Evolutionary conservation across 2,797 vertebrate species (phyloP), one percentile per base, ranked within the genome.

Genomic region (Harpagifer antarcticus): DNA sequence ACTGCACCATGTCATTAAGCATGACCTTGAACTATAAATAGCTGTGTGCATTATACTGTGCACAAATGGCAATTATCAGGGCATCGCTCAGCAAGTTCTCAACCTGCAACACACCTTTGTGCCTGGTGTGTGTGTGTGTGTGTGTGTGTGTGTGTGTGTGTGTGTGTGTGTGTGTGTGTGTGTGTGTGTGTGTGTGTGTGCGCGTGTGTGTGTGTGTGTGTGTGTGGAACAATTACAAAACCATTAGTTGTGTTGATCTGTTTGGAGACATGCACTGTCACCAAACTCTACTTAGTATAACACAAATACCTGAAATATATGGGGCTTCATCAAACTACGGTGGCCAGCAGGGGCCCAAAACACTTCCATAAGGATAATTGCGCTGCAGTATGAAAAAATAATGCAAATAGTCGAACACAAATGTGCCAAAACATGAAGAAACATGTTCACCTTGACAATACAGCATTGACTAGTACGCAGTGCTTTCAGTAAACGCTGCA

Each of bases 1-100:
- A 20, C 3, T 58, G 60, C 50, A 42, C 44, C 12, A 9, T 57
- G 23, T 45, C 55, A 73, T 45, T 31, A 55, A 54, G 44, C 12
- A 17, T 65, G 50, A 68, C 74, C 70, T 77, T 74, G 63, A 77
- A 60, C 17, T 23, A 3, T 62, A 77, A 74, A 79, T 59, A 67
- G 54, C 60, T 16, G 16, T 65, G 58, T 59, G 63, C 57, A 17
- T 44, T 65, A 40, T 58, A 7, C 59, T 59, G 31, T 61, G 56
- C 37, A 66, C 56, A 49, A 37, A 60, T 66, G 67, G 60, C 72
- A 83, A 11, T 55, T 62, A 60, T 42, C 59, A 57, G 19, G n/a
- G 50, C 67, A 27, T 19, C 4, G 19, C 23, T 27, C 3, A 37
- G 33, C 33, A 37, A 37, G 33, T 9, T 37, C 2, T 7, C 8